Conservation (phyloP, 2,113 vertebrate genomes). For the Malurus melanocephalus region DNA sequence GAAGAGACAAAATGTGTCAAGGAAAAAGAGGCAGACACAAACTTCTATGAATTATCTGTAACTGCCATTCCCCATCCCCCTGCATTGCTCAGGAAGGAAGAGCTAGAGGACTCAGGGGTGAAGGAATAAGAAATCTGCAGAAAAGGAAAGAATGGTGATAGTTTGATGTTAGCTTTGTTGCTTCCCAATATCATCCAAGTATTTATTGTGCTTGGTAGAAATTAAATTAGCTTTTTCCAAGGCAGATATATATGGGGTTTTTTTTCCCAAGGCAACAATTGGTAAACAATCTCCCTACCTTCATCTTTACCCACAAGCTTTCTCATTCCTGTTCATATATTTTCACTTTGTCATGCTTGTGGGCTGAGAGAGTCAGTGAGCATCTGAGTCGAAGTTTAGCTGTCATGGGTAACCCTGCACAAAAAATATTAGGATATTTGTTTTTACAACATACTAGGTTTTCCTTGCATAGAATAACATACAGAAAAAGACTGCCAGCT, state of each 20-base stretch:
- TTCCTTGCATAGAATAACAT: not conserved
- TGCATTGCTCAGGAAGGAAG: accelerated
- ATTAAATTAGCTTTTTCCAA: not conserved
- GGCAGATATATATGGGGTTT: not conserved
- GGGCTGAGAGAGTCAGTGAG: not conserved
- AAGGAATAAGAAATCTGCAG: not conserved
- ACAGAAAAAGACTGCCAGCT: not conserved
- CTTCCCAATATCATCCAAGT: not conserved
- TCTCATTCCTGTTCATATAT: not conserved
- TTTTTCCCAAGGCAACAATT: not conserved
- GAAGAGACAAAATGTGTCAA: not conserved
- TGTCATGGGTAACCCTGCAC: not conserved
- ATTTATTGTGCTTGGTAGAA: not conserved
- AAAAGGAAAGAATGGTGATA: not conserved
- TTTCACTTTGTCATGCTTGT: not conserved
- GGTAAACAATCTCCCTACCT: not conserved
- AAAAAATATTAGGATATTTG: not conserved
- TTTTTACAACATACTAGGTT: not conserved
- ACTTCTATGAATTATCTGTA: not conserved
- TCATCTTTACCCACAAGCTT: accelerated
- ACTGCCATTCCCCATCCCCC: accelerated
- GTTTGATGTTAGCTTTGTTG: not conserved
- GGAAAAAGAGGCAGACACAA: not conserved
- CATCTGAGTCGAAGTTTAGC: not conserved
- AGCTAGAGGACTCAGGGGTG: not conserved